Percentiles rank a stretch among this genome's conserved stretches.
Evolutionary conservation across 1,140 invertebrate genomes (phyloP).

Genomic region (Cephus cinctus): DNA sequence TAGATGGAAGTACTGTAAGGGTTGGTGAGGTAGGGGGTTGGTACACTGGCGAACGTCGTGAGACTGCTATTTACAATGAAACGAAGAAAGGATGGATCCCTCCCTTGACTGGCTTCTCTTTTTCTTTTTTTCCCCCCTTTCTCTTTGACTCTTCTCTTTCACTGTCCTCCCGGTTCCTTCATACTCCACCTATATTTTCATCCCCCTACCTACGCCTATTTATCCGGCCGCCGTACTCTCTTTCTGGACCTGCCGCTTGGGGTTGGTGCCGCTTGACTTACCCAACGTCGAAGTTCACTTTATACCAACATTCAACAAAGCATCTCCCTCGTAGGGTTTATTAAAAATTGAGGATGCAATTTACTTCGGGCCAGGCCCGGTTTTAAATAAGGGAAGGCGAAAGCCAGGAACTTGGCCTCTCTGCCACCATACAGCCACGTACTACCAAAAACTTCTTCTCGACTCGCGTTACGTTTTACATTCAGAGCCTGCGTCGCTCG

Average conservation of each 20-base stretch:
- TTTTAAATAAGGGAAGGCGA: constrained; percentile 44
- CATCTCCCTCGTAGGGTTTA: constrained; percentile 41
- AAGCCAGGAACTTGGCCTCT: constrained; percentile 12
- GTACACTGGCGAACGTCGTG: background rate
- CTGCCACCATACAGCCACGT: too few species aligned
- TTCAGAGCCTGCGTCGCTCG: too few species aligned
- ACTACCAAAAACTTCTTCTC: too few species aligned
- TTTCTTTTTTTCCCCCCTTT: constrained; percentile 3
- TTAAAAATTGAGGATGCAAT: constrained; percentile 53
- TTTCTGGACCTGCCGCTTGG: constrained; percentile 12
- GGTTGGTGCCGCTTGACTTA: constrained; percentile 34
- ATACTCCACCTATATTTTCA: constrained; percentile 1
- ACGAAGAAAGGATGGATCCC: constrained; percentile 28
- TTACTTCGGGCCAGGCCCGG: constrained; percentile 38
- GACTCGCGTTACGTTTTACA: too few species aligned
- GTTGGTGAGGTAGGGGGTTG: constrained; percentile 4
- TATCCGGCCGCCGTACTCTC: constrained; percentile 8
- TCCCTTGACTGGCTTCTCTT: constrained; percentile 12
- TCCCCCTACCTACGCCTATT: constrained; percentile 8
- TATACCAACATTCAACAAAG: constrained; percentile 48
- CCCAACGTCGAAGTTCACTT: constrained; percentile 44
- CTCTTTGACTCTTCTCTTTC: background rate
- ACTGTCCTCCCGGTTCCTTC: constrained; percentile 15
- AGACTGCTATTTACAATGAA: constrained; percentile 36
- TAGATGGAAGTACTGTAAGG: constrained; percentile 20